Percentiles rank a stretch among this genome's conserved stretches.
These are phyloP conservation scores for Brachystomella parvula DNA, from an alignment of 1,140 invertebrate genomes.

Conservation along the genomic window DNA sequence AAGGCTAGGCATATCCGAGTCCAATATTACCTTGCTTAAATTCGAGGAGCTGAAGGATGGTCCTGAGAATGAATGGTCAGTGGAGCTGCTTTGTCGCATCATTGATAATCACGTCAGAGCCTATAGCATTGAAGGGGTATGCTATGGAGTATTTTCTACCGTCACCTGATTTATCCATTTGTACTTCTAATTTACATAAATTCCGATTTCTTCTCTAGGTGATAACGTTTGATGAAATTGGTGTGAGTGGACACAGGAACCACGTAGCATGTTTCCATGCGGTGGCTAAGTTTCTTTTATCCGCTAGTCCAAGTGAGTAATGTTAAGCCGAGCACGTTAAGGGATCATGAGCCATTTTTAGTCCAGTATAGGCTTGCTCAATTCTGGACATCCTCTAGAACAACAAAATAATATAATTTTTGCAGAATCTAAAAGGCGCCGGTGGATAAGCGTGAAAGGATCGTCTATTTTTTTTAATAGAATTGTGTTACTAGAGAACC, in stretches of 20 bases:
- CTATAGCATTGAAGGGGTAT: slow-evolving; percentile 63
- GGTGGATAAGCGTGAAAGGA: no score
- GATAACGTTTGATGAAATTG: slow-evolving; percentile 84
- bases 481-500: no score
- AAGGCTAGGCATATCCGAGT: slow-evolving; percentile 64
- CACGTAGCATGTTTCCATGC: slow-evolving; percentile 76
- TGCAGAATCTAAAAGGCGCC: no score
- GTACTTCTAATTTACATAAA: neutral
- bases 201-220: slow-evolving; percentile 44
- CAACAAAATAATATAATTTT: no score
- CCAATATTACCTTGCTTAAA: slow-evolving; percentile 63
- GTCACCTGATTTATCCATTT: neutral
- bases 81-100: slow-evolving; percentile 59
- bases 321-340: neutral
- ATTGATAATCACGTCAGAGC: slow-evolving; percentile 63
- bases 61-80: slow-evolving; percentile 63
- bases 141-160: slow-evolving; percentile 1
- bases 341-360: slow-evolving; percentile 23
- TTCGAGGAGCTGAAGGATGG: slow-evolving; percentile 66
- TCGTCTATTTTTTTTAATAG: no score
- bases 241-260: slow-evolving; percentile 81
- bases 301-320: slow-evolving; percentile 52
- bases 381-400: no score
- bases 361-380: no score
- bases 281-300: slow-evolving; percentile 62